Evolutionary conservation across 2,888 invertebrate genomes (phyloP).

Genomic region (Notocelia uddmanniana): DNA sequence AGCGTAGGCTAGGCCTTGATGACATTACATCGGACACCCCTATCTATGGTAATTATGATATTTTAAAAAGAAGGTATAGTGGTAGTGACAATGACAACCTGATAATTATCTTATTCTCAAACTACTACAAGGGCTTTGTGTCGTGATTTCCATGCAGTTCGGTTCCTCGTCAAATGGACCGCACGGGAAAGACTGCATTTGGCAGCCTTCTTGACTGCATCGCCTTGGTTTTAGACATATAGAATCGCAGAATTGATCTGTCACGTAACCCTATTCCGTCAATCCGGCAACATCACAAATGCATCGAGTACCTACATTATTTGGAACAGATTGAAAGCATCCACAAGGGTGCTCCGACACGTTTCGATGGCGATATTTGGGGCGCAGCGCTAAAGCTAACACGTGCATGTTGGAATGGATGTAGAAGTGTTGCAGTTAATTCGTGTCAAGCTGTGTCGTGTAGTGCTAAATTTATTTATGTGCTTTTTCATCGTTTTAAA

Average conservation of each 20-base stretch:
- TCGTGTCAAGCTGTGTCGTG: constrained; percentile 7
- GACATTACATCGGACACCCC: no score
- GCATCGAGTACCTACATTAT: constrained; percentile 22
- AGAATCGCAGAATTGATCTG: not conserved
- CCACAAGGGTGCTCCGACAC: constrained; percentile 25
- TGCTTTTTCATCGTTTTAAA: not conserved
- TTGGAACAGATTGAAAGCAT: constrained; percentile 21
- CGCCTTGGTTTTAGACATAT: no score
- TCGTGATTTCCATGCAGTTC: no score
- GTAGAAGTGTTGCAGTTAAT: not conserved
- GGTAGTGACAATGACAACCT: no score
- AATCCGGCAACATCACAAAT: not conserved
- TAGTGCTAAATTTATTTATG: not conserved
- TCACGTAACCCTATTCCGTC: not conserved
- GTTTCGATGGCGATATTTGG: constrained; percentile 15
- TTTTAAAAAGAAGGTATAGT: no score
- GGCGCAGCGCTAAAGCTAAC: not conserved
- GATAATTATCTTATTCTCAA: no score
- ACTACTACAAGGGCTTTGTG: no score
- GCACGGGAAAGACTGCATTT: no score
- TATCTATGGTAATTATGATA: no score
- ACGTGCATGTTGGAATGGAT: not conserved
- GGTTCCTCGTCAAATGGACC: no score
- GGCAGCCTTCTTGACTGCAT: no score
- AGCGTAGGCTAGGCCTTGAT: no score